Evolutionary conservation across 53 echinoderm and acorn worm species (phyloP).

Genomic region (Echinometra lucunter): DNA sequence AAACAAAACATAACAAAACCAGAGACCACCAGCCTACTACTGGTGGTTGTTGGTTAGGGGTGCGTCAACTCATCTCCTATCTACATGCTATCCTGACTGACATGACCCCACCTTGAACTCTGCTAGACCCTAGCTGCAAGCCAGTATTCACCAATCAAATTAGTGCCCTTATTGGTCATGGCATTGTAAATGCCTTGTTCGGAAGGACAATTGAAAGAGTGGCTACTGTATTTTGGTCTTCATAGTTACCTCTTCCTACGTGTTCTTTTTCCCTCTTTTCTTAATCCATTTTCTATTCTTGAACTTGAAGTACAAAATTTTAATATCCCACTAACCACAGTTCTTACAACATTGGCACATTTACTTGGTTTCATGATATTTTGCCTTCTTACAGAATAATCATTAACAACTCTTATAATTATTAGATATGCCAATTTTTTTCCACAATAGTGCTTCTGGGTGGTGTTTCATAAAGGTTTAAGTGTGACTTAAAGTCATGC

Average conservation of each 20-base stretch:
- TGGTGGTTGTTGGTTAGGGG: conserved; percentile 15
- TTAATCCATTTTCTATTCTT: not conserved
- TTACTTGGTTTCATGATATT: too few species aligned
- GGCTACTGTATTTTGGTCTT: conserved; percentile 30
- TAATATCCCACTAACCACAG: too few species aligned
- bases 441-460: too few species aligned
- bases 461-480: too few species aligned
- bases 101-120: conserved; percentile 45
- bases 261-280: not conserved
- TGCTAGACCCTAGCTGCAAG: conserved; percentile 18
- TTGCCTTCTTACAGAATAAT: too few species aligned
- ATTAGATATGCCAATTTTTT: too few species aligned
- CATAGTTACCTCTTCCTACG: not conserved
- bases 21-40: conserved; percentile 17
- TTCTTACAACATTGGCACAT: too few species aligned
- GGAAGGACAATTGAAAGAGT: conserved; percentile 42
- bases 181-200: conserved; percentile 24
- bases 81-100: conserved; percentile 23
- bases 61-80: not conserved
- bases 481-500: too few species aligned
- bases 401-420: too few species aligned
- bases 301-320: too few species aligned
- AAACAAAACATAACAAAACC: too few species aligned
- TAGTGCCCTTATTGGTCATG: conserved; percentile 26
- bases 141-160: conserved; percentile 61